These are phyloP conservation scores for Lagodon rhomboides DNA, from an alignment of 2,797 vertebrate species.

Conservation along the genomic window DNA sequence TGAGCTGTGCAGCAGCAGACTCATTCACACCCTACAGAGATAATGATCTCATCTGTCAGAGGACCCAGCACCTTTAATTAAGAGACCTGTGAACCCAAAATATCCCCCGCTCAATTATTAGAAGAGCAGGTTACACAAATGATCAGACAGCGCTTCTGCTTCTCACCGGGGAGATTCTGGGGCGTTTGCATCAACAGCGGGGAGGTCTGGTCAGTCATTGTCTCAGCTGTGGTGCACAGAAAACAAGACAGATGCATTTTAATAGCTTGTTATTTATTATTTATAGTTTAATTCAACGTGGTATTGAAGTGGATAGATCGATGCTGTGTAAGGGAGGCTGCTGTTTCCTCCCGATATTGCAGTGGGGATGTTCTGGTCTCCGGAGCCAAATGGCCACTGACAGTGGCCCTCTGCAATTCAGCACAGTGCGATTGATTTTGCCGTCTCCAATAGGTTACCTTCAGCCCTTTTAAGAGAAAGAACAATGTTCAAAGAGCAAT, in stretches of 20 bases:
- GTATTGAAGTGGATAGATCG: constrained; percentile 21
- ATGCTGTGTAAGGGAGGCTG: constrained; percentile 3
- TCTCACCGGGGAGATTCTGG: background rate
- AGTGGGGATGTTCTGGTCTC: constrained; percentile 40
- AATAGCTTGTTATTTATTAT: constrained; percentile 21
- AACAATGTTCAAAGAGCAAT: constrained; percentile 52
- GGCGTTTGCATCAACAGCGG: background rate
- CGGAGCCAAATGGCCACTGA: constrained; percentile 20
- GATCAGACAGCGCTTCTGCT: constrained; percentile 42
- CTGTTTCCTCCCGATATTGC: constrained; percentile 31
- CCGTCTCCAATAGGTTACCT: constrained; percentile 63
- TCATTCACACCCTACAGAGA: constrained; percentile 69
- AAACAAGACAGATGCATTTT: background rate
- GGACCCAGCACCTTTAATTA: constrained; percentile 69
- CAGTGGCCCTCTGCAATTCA: constrained; percentile 38
- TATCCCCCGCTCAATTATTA: constrained; percentile 63
- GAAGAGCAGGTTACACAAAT: constrained; percentile 53
- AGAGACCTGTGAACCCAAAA: constrained; percentile 67
- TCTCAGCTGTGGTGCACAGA: background rate
- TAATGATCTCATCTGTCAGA: constrained; percentile 77
- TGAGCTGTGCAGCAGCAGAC: constrained; percentile 60
- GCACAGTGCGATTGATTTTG: constrained; percentile 56
- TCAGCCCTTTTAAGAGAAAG: constrained; percentile 35
- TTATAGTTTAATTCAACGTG: background rate
- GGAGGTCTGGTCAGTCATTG: background rate